Percentiles rank a stretch among this genome's conserved stretches.
phyloP scores from a whole-genome alignment of 2,888 invertebrate species.

The Agonum fuliginosum region DNA sequence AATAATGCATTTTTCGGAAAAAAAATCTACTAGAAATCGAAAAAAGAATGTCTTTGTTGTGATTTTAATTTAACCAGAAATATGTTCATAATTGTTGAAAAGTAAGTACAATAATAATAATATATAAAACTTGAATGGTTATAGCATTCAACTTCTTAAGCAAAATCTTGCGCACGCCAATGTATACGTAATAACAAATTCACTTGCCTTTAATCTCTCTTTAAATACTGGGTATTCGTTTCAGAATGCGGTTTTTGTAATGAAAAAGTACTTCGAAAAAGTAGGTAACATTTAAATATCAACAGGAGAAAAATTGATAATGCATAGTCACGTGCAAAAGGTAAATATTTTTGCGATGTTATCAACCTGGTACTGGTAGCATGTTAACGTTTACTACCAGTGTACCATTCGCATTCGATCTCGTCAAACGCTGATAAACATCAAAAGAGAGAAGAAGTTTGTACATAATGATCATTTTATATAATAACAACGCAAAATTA shows the following conservation, averaged over 20 bases:
- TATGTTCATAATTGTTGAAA: too few relatives aligned
- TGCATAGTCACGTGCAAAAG: background rate
- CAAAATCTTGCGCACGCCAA: background rate
- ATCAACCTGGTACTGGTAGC: constrained; percentile 11
- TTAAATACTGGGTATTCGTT: background rate
- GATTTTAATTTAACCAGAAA: too few relatives aligned
- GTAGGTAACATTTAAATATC: constrained; percentile 39
- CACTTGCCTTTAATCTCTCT: background rate
- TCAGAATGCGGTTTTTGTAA: background rate
- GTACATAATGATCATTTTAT: constrained; percentile 14
- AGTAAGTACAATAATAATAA: too few relatives aligned
- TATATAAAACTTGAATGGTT: too few relatives aligned
- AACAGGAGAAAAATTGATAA: constrained; percentile 6
- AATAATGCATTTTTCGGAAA: too few relatives aligned
- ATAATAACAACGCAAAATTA: background rate
- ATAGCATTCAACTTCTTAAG: too few relatives aligned
- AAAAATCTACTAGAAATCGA: too few relatives aligned
- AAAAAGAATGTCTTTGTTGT: too few relatives aligned
- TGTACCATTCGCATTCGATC: constrained; percentile 10
- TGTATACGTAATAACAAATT: background rate
- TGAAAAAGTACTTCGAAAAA: constrained; percentile 3
- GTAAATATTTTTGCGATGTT: constrained; percentile 39
- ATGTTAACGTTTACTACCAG: constrained; percentile 30
- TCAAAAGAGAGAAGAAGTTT: background rate
- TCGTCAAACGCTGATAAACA: constrained; percentile 19